These are phyloP conservation scores for Aquatica leii DNA, from an alignment of 2,888 invertebrate genomes.

Conservation along the genomic window DNA sequence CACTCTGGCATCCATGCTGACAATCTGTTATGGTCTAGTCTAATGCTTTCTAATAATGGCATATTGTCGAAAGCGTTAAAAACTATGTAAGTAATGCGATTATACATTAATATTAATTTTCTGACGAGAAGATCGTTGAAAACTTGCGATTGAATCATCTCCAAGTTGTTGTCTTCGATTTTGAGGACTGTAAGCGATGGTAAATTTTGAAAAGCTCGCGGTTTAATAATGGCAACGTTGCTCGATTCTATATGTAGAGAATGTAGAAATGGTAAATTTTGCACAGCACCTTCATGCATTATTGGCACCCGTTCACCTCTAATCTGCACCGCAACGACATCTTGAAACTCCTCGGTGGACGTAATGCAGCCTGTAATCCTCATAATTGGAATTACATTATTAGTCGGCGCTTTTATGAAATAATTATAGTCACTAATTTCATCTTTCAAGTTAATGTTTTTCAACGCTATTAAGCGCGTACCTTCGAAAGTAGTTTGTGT, in stretches of 20 bases:
- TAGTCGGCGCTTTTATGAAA: constrained; percentile 14
- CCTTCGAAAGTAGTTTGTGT: constrained; percentile 22
- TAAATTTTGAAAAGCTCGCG: constrained; percentile 32
- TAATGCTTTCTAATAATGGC: constrained; percentile 48
- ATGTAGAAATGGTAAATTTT: constrained; percentile 38
- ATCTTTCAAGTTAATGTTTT: constrained; percentile 9
- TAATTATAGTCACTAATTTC: constrained; percentile 29
- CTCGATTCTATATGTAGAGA: constrained; percentile 28
- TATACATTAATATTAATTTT: constrained; percentile 40
- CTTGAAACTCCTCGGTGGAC: constrained; percentile 19
- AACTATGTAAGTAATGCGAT: constrained; percentile 41
- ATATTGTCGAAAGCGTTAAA: constrained; percentile 47
- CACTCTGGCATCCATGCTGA: constrained; percentile 50
- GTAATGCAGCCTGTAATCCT: constrained; percentile 23
- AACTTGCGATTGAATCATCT: constrained; percentile 20
- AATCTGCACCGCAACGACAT: constrained; percentile 28
- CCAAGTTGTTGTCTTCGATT: constrained; percentile 23
- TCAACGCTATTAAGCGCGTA: constrained; percentile 21
- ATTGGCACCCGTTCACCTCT: constrained; percentile 19
- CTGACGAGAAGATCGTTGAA: constrained; percentile 22
- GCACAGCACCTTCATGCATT: constrained; percentile 36
- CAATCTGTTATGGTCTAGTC: constrained; percentile 52
- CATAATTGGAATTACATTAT: constrained; percentile 16
- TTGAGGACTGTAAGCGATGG: constrained; percentile 26
- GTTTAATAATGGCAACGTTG: constrained; percentile 25